Base-by-base conservation (phyloP, 2,113 vertebrate species). In the Xiphorhynchus elegans region DNA sequence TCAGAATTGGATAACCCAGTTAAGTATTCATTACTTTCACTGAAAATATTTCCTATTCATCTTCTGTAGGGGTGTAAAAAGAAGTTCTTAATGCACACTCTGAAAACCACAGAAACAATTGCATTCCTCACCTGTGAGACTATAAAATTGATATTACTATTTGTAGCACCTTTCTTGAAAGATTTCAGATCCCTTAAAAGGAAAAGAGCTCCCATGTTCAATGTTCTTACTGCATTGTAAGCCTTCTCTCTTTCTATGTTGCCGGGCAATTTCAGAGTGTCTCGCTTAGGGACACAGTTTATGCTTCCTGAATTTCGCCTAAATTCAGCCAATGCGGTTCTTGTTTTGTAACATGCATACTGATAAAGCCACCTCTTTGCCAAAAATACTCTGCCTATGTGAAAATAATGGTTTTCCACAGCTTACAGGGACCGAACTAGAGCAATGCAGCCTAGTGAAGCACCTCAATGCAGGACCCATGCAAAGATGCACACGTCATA, bases 401-500 rank as follows among this genome's bases (percentile, higher is more conserved):
- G 25, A 35, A 69, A 81, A 58, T 7, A 11, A 23, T 46, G 4
- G 10, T 44, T 69, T 92, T 92, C 73, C 21, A 6, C 21, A 17
- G 26, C 42, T 60, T 59, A 2, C 17, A 76, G 12, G 16, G 28
- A 53, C 21, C 52, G 31, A 53, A 49, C n/a, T 39, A 39, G 20
- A 60, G 28, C 14, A 58, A 12, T 0, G 1, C 7, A 58, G 26
- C 24, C 37, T 56, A 50, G 11, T 46, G 33, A 90, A 72, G 6
- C 13, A 39, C 6, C 12, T 7, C 10, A 78, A 3, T 4, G 3
- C 15, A 64, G 12, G n/a, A 84, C 8, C 1, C 9, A 4, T 14
- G 12, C 20, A 67, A 85, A 82, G 58, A 56, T 3, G 5, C 16
- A 31, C 7, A 7, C 0, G 0, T 42, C 40, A n/a, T 44, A 8